phyloP scores from a whole-genome alignment of 2,797 vertebrate genomes.

The Hirundo rustica region DNA sequence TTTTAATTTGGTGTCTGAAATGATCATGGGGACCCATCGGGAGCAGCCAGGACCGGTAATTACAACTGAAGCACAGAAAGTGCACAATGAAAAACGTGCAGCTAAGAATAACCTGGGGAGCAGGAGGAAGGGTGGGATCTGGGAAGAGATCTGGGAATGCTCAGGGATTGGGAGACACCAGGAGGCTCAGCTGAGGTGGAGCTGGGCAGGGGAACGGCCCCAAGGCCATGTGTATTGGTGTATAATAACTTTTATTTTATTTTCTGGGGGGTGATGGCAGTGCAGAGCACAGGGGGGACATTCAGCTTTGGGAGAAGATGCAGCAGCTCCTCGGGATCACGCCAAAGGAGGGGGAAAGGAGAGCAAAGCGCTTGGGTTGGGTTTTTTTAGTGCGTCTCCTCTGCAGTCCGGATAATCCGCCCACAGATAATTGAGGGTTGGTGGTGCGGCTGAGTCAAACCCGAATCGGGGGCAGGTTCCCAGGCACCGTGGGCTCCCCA shows the following conservation, averaged over 20 bases:
- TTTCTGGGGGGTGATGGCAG: neutral
- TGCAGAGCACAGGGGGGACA: accelerated
- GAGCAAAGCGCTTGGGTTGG: neutral
- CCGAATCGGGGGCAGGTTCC: neutral
- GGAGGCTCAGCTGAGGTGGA: neutral
- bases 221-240: accelerated
- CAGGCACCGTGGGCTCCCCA: neutral
- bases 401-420: conserved; percentile 38
- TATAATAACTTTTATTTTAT: accelerated
- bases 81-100: neutral
- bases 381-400: neutral
- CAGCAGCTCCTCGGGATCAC: neutral
- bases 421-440: conserved; percentile 58
- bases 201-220: accelerated
- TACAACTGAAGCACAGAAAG: conserved; percentile 49
- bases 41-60: conserved; percentile 67
- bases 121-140: neutral
- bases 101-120: conserved; percentile 53
- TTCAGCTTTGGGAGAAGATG: neutral
- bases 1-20: conserved; percentile 76
- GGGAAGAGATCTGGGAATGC: neutral
- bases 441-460: neutral
- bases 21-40: conserved; percentile 2
- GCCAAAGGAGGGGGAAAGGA: neutral
- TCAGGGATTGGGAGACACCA: neutral